Base-by-base conservation (phyloP, 2,797 vertebrate species). In the Gymnopithys bicolor region DNA sequence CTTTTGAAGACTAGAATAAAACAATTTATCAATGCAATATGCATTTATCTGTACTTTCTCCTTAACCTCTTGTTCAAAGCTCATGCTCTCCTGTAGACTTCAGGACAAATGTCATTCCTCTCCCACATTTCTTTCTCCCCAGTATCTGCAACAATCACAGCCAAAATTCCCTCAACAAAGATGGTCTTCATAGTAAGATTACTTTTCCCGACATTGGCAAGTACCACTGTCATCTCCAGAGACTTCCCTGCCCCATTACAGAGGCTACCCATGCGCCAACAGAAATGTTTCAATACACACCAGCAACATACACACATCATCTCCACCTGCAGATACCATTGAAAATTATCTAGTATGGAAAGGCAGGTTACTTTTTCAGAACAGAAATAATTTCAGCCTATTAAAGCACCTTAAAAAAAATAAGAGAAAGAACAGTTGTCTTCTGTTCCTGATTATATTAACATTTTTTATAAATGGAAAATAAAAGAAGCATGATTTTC, bases 391-490 rank as follows among this genome's bases (percentile, higher is more conserved):
- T 81, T 91, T 87, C 62, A 83, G 15, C 7, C 68, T 84, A 74
- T 74, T 84, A 75, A 59, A 39, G 39, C 12, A 64, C 39, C 84
- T 76, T 0, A 19, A 66, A 53, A 41, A 41, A 67, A 85, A 55
- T 14, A 84, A 43, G n/a, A 78, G 71, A 95, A 96, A 90, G 87
- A 96, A 85, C 32, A 93, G 68, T 82, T 77, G 62, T 96, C 90
- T 95, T 96, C 93, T 97, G 89, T 94, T 97, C 95, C 60, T 85
- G 91, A 92, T 96, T 96, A 90, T 86, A 89, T 91, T 96, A 92
- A 81, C 73, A 70, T 89, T 94, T 94, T 94, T 97, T 97, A 97
- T 75, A 96, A 97, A 96, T 93, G 95, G 84, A 97, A 97, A 96
- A 95, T 89, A 95, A 96, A 96, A 97, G 84, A 96, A 93, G 79